phyloP scores from a whole-genome alignment of 2,888 invertebrate species.

The Meta bourneti region DNA sequence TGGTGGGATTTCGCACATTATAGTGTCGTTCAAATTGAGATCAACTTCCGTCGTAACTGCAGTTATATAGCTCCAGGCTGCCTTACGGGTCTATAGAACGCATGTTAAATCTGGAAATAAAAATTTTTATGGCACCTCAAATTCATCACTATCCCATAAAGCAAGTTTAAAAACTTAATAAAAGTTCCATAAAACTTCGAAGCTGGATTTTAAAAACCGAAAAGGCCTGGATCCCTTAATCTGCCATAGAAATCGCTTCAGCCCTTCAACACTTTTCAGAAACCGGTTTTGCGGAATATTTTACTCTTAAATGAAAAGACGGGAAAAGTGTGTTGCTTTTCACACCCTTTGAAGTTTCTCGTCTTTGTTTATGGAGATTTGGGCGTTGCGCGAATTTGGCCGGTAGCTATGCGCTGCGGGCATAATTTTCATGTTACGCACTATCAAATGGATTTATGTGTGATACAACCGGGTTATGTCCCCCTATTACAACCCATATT shows the following conservation, averaged over 20 bases:
- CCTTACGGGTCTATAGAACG: neutral
- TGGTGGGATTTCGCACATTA: too few species aligned
- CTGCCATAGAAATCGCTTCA: constrained; percentile 22
- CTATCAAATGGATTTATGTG: constrained; percentile 76
- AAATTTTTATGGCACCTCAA: constrained; percentile 39
- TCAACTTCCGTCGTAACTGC: too few species aligned
- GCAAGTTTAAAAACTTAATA: constrained; percentile 57
- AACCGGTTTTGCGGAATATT: constrained; percentile 21
- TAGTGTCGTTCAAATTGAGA: too few species aligned
- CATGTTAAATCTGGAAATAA: constrained; percentile 43
- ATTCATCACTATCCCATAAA: constrained; percentile 41
- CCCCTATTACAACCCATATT: constrained; percentile 72
- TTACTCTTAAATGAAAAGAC: constrained; percentile 22
- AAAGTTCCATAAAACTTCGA: constrained; percentile 55
- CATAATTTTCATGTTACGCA: constrained; percentile 71
- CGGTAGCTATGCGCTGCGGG: constrained; percentile 25
- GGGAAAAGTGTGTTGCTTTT: constrained; percentile 47
- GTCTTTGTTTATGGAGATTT: constrained; percentile 70
- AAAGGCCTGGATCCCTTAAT: constrained; percentile 20
- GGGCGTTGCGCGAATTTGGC: constrained; percentile 19
- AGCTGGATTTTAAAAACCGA: constrained; percentile 39
- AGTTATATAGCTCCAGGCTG: too few species aligned
- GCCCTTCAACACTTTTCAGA: neutral
- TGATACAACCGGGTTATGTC: constrained; percentile 72
- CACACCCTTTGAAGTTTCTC: constrained; percentile 47